Evolutionary conservation across 2,888 invertebrate genomes (phyloP).

Genomic region (Synanthedon formicaeformis): DNA sequence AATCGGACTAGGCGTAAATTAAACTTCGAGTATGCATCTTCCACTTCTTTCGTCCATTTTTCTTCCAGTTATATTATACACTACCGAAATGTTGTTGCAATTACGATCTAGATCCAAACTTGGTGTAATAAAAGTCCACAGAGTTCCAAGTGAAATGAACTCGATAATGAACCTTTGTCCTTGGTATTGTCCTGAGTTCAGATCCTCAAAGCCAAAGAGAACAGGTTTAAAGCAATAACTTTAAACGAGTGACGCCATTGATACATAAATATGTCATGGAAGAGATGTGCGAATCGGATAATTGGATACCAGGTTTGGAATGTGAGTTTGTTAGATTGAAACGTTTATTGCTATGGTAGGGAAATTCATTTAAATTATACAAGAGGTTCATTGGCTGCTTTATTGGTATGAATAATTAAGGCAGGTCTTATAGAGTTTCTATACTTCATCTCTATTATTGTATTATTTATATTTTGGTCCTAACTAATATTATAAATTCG

Average conservation of each 20-base stretch:
- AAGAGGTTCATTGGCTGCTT: background rate
- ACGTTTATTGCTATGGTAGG: constrained; percentile 3
- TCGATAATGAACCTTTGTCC: constrained; percentile 16
- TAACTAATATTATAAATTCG: too few relatives aligned
- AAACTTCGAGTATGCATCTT: too few relatives aligned
- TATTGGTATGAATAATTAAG: background rate
- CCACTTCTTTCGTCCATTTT: too few relatives aligned
- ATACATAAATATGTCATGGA: constrained; percentile 31
- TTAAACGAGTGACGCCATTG: constrained; percentile 20
- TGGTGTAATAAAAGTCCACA: too few relatives aligned
- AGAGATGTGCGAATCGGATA: constrained; percentile 12
- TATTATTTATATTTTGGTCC: too few relatives aligned
- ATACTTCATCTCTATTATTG: too few relatives aligned
- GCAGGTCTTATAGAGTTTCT: too few relatives aligned
- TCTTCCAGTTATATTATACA: too few relatives aligned
- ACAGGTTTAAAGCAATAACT: constrained; percentile 26
- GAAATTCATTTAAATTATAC: constrained; percentile 3
- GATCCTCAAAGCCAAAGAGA: constrained; percentile 14
- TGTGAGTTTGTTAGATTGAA: constrained; percentile 1
- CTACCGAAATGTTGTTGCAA: too few relatives aligned
- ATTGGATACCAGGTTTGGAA: constrained; percentile 13
- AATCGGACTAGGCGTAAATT: too few relatives aligned
- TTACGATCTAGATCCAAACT: too few relatives aligned
- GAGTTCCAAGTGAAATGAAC: too few relatives aligned
- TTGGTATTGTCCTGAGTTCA: constrained; percentile 23